Percentiles rank a stretch among this genome's conserved stretches.
These are phyloP conservation scores for Ardeotis arabs DNA, from an alignment of 2,113 vertebrate species.

Conservation along the genomic window DNA sequence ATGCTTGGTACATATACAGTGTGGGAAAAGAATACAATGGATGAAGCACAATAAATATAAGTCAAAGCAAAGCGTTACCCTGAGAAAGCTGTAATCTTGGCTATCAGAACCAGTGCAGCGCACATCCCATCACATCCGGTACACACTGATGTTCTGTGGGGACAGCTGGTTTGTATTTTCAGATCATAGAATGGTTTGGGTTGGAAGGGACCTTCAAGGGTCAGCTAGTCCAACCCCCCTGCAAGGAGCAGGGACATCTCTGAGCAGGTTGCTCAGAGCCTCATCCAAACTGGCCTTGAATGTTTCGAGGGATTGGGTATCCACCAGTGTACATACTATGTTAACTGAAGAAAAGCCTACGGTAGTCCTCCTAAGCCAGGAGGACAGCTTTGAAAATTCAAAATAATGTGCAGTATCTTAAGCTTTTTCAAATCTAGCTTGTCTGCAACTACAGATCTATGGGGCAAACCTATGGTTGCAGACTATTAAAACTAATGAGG, in stretches of 20 bases:
- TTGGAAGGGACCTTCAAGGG: too few species aligned
- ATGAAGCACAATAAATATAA: neutral
- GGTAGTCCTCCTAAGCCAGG: neutral
- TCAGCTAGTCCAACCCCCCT: too few species aligned
- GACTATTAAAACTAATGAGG: neutral
- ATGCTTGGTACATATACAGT: neutral
- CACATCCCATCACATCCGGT: neutral
- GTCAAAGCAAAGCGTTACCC: neutral
- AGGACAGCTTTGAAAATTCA: neutral
- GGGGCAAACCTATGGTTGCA: neutral
- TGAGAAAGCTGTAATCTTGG: neutral
- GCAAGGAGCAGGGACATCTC: too few species aligned
- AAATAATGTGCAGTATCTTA: neutral
- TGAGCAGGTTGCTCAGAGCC: too few species aligned
- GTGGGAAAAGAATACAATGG: neutral
- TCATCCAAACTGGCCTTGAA: too few species aligned
- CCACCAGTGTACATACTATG: accelerated
- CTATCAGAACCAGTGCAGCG: neutral
- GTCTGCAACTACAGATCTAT: neutral
- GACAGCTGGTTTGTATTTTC: neutral
- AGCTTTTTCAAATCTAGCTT: neutral
- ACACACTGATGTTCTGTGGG: neutral
- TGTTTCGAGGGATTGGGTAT: too few species aligned
- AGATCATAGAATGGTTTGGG: too few species aligned
- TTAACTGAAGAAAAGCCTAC: neutral